Evolutionary conservation across 2,113 vertebrate species (phyloP).

Genomic region (Hassar affinis): DNA sequence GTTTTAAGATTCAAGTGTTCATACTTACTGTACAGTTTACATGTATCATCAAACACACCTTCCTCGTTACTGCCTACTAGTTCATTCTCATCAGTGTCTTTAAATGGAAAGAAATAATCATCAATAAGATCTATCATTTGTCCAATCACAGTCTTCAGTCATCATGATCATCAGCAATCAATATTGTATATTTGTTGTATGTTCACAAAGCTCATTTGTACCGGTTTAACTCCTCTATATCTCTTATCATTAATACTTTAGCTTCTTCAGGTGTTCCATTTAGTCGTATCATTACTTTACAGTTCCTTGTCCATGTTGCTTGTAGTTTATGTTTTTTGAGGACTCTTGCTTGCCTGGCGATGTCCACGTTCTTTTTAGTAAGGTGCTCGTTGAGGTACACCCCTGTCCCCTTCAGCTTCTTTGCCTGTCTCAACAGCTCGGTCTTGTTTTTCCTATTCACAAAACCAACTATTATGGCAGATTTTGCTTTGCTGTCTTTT

Average conservation of each 20-base stretch:
- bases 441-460: constrained; percentile 27
- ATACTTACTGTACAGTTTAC: too few relatives aligned
- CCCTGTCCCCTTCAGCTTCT: too few relatives aligned
- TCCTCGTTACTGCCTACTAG: too few relatives aligned
- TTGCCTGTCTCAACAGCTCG: constrained; percentile 29
- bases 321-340: constrained; percentile 19
- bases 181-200: too few relatives aligned
- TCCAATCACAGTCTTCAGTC: too few relatives aligned
- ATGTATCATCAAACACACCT: too few relatives aligned
- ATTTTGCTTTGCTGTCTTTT: background rate
- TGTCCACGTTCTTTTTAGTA: background rate
- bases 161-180: too few relatives aligned
- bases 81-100: too few relatives aligned
- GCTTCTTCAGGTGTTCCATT: constrained; percentile 15
- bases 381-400: constrained; percentile 30
- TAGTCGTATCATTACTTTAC: constrained; percentile 18
- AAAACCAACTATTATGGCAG: background rate
- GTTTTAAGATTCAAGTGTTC: too few relatives aligned
- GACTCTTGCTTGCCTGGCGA: background rate
- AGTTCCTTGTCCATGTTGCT: constrained; percentile 15
- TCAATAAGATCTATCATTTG: too few relatives aligned
- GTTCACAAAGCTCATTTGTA: too few relatives aligned
- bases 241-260: background rate
- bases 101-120: too few relatives aligned
- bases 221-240: background rate